Evolutionary conservation across 2,113 vertebrate species (phyloP).

Genomic region (Sander lucioperca): DNA sequence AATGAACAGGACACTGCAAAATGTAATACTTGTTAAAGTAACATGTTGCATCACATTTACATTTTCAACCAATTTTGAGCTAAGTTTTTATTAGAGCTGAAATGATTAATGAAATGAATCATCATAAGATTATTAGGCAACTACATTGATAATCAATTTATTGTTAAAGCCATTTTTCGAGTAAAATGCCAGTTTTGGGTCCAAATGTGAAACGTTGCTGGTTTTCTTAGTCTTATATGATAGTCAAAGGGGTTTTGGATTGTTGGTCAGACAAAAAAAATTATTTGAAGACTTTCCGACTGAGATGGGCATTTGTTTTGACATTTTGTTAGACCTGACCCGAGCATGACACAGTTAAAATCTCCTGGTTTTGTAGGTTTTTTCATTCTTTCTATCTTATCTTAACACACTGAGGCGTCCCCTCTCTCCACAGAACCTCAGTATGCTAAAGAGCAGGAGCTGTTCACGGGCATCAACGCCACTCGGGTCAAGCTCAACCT

Average conservation of each 20-base stretch:
- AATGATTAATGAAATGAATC: not conserved
- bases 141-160: not conserved
- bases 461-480: constrained; percentile 95
- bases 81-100: not conserved
- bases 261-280: not conserved
- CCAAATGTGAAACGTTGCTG: not conserved
- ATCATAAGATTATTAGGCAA: not conserved
- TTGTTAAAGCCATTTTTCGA: not conserved
- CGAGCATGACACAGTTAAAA: too few relatives aligned
- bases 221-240: not conserved
- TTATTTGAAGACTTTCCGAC: not conserved
- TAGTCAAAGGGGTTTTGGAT: not conserved
- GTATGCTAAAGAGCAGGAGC: constrained; percentile 98
- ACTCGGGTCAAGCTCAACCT: constrained; percentile 94
- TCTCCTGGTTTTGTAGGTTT: not conserved
- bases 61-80: not conserved
- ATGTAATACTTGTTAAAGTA: not conserved
- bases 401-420: not conserved
- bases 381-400: not conserved
- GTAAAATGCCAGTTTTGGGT: not conserved
- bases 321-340: not conserved
- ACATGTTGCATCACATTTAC: not conserved
- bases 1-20: not conserved
- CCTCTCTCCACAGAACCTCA: constrained; percentile 89
- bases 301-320: not conserved